Evolutionary conservation across 1,140 invertebrate genomes (phyloP).

Genomic region (Drosophila triauraria): DNA sequence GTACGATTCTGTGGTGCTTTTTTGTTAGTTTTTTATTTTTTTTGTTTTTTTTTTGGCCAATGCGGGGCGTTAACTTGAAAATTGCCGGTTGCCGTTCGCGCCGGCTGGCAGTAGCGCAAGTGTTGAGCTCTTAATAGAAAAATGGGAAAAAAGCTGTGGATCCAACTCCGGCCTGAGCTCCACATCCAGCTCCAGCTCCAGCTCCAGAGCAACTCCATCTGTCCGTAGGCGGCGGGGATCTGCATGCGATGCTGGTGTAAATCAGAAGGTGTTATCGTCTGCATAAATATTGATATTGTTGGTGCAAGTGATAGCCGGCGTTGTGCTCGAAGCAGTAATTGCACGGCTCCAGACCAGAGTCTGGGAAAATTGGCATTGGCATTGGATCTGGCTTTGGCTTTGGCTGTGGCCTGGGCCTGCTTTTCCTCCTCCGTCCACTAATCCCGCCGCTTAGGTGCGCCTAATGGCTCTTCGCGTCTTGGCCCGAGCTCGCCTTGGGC

Average conservation of each 20-base stretch:
- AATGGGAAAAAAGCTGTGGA: slow-evolving; percentile 43
- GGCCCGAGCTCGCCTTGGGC: slow-evolving; percentile 34
- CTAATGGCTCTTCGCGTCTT: slow-evolving; percentile 59
- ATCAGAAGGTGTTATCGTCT: slow-evolving; percentile 84
- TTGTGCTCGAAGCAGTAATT: slow-evolving; percentile 81
- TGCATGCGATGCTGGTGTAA: slow-evolving; percentile 80
- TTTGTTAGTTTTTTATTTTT: slow-evolving; percentile 12
- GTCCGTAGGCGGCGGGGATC: slow-evolving; percentile 61
- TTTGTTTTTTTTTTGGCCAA: slow-evolving; percentile 46
- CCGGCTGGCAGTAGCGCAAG: slow-evolving; percentile 76
- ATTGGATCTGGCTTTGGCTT: slow-evolving; percentile 28
- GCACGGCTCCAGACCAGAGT: slow-evolving; percentile 54
- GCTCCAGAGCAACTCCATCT: slow-evolving; percentile 18
- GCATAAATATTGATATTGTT: slow-evolving; percentile 84
- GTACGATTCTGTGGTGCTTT: not conserved
- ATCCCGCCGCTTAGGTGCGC: slow-evolving; percentile 78
- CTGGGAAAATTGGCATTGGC: slow-evolving; percentile 75
- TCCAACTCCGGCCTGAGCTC: not conserved
- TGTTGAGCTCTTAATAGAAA: slow-evolving; percentile 84
- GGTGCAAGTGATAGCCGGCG: slow-evolving; percentile 80
- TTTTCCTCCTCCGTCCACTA: slow-evolving; percentile 39
- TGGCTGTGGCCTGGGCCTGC: slow-evolving; percentile 1
- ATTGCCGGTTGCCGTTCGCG: slow-evolving; percentile 68
- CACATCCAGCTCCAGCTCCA: not conserved
- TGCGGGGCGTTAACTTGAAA: slow-evolving; percentile 80